Conservation (phyloP, 1,140 invertebrate species). For the Contarinia nasturtii region DNA sequence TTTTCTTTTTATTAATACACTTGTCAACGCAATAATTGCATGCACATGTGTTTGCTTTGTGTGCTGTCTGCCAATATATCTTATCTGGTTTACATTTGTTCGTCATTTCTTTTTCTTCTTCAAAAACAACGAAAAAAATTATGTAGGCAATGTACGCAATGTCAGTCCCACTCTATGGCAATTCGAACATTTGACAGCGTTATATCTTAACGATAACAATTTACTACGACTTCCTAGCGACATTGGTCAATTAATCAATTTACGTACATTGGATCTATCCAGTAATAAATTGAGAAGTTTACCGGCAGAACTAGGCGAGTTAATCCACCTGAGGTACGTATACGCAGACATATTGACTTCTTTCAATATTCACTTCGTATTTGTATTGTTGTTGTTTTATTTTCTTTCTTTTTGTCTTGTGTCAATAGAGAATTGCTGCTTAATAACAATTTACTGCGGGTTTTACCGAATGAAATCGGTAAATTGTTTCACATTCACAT, state of each 20-base stretch:
- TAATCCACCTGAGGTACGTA: constrained; percentile 68
- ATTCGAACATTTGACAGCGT: constrained; percentile 72
- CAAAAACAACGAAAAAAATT: not conserved
- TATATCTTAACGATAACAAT: constrained; percentile 90
- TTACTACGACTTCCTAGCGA: constrained; percentile 74
- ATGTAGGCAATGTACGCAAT: constrained; percentile 73
- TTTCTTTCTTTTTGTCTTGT: constrained; percentile 8
- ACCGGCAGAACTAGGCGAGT: constrained; percentile 87
- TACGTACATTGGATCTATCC: constrained; percentile 79
- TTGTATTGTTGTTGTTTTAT: constrained; percentile 1
- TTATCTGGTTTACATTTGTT: too few relatives aligned
- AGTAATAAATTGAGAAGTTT: constrained; percentile 84
- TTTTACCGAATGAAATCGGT: constrained; percentile 90
- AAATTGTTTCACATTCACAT: constrained; percentile 92
- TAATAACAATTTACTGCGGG: constrained; percentile 82
- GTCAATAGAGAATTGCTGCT: constrained; percentile 74
- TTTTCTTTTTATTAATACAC: not conserved
- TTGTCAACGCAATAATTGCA: not conserved
- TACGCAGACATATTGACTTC: not conserved
- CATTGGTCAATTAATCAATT: constrained; percentile 62
- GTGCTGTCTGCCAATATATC: too few relatives aligned
- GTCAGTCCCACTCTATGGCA: constrained; percentile 80
- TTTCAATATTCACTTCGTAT: constrained; percentile 3
- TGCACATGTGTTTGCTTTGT: too few relatives aligned
- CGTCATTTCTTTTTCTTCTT: not conserved